Evolutionary conservation across 1,140 invertebrate species (phyloP).

Genomic region (Portunus trituberculatus): DNA sequence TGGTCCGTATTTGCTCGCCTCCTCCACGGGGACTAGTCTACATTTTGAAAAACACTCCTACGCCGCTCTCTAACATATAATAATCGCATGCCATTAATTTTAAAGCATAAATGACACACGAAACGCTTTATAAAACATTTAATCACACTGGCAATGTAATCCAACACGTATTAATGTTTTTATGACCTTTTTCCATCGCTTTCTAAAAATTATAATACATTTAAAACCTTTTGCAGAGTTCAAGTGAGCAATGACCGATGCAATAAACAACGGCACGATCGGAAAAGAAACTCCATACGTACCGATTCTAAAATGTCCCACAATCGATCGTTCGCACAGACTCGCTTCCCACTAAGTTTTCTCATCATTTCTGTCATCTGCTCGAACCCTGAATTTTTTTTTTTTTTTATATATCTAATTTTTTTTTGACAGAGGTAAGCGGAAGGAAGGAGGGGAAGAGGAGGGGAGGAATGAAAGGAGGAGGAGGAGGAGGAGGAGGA

Average conservation of each 20-base stretch:
- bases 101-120: background rate
- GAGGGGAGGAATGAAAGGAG: background rate
- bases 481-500: background rate
- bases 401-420: background rate
- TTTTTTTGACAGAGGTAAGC: conserved; percentile 3
- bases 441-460: conserved; percentile 8
- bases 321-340: background rate
- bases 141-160: background rate
- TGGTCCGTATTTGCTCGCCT: background rate
- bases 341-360: background rate
- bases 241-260: background rate
- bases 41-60: background rate
- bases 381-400: background rate
- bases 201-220: too few species aligned
- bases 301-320: background rate
- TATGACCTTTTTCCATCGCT: background rate
- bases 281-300: background rate
- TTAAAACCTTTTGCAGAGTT: too few species aligned
- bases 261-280: background rate
- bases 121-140: too few species aligned
- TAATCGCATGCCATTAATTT: background rate
- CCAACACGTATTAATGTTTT: background rate
- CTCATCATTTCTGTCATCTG: conserved; percentile 2
- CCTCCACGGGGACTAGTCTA: background rate
- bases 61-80: background rate